A percentile compares a stretch with the other conserved stretches of the same genome.
phyloP scores from a whole-genome alignment of 2,888 invertebrate species.

The Spilosoma lubricipeda region DNA sequence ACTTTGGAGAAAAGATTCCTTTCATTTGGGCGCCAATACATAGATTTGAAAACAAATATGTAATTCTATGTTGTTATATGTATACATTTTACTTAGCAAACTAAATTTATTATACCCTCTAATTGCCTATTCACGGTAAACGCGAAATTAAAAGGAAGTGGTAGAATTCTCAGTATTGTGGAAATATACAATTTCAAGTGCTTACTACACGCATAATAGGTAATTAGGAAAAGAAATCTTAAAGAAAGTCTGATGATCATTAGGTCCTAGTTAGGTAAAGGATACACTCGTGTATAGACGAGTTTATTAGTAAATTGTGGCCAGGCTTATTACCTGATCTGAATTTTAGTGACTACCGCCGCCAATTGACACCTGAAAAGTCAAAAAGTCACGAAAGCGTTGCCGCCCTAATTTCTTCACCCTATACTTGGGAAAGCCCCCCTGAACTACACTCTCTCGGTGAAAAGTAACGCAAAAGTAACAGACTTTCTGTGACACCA shows the following conservation, averaged over 20 bases:
- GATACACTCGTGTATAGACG: not conserved
- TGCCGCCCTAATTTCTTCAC: too few relatives aligned
- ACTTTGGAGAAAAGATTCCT: not conserved
- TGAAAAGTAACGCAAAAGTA: too few relatives aligned
- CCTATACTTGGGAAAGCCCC: too few relatives aligned
- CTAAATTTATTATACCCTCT: not conserved
- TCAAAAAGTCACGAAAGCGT: too few relatives aligned
- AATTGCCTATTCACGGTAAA: not conserved
- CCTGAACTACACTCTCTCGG: too few relatives aligned
- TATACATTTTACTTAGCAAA: not conserved
- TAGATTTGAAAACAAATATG: not conserved
- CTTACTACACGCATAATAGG: not conserved
- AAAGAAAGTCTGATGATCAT: not conserved
- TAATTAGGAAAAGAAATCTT: conserved; percentile 4
- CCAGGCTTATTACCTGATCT: not conserved
- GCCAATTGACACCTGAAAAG: too few relatives aligned
- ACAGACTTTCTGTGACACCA: too few relatives aligned
- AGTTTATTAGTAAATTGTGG: not conserved
- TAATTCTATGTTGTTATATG: not conserved
- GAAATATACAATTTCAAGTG: not conserved
- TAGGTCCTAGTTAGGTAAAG: not conserved
- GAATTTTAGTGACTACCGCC: too few relatives aligned
- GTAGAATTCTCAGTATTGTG: conserved; percentile 4
- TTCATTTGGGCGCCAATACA: not conserved
- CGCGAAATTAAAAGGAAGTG: not conserved